Base-by-base conservation (phyloP, 2,888 invertebrate species). In the Drosophila longiperda region DNA sequence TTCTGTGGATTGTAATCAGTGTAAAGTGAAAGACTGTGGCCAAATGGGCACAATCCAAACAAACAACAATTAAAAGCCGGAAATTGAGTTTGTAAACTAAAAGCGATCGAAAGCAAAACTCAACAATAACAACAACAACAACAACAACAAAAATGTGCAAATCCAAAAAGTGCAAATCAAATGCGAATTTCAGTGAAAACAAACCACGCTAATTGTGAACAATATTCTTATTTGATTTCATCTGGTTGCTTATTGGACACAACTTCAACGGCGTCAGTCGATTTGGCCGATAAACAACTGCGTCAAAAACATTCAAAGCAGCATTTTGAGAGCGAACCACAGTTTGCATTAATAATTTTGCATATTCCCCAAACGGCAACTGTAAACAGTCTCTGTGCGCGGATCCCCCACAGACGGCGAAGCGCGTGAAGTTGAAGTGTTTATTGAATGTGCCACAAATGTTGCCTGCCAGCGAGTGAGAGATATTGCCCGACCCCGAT, bases 151-250 rank as follows among this genome's bases (percentile, higher is more conserved):
- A 67, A 64, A 67, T 74, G 80, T 76, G 76, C 73, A 70, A 87
- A 71, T 42, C 63, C 54, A 61, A 59, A 65, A 76, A 75, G 68
- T 71, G 73, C 65, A 75, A 74, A 78, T 75, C 83, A 72, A 88
- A 80, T 62, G 66, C 60, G 34, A 78, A 70, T 61, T 69, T 62
- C 53, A 60, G 69, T 73, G 72, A 74, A 68, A 60, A 54, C 62
- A 53, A 71, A 9, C 59, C 60, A 66, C 70, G 52, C 55, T 65
- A 45, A 65, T 32, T 53, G 49, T 38, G 54, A n/a, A 32, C 11
- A n/a, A 78, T 81, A 80, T 55, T 23, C 75, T 85, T 82, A 82
- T 82, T 83, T 88, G 87, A 84, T 89, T 88, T 91, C 83, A 87
- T 76, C 59, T 77, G 73, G 61, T 63, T 63, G 82, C 68, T 66